phyloP scores from a whole-genome alignment of 2,888 invertebrate genomes.

The Cheilosia vulpina region DNA sequence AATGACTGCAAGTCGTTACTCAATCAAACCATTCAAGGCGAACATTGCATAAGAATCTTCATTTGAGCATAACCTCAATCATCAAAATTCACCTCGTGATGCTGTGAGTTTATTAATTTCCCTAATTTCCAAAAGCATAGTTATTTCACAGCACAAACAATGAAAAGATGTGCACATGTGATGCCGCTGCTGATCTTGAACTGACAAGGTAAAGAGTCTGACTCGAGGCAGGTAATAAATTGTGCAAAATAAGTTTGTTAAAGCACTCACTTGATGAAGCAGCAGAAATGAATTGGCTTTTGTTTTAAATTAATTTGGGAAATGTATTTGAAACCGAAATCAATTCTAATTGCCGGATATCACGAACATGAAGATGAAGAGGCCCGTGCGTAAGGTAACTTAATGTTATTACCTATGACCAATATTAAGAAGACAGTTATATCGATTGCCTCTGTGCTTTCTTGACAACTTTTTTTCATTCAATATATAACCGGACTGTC shows the following conservation, averaged over 20 bases:
- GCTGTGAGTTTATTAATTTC: background rate
- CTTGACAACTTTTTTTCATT: background rate
- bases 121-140: background rate
- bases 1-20: background rate
- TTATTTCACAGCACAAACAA: background rate
- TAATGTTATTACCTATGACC: background rate
- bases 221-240: background rate
- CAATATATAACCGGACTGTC: background rate
- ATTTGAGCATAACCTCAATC: background rate
- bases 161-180: background rate
- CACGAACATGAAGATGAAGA: background rate
- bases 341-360: background rate
- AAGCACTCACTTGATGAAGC: background rate
- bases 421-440: background rate
- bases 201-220: background rate
- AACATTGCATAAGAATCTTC: background rate
- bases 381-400: background rate
- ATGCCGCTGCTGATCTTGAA: conserved; percentile 1
- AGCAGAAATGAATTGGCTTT: background rate
- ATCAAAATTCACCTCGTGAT: background rate
- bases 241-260: background rate
- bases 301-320: background rate
- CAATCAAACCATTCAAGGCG: background rate
- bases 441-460: background rate
- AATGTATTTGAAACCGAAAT: background rate